phyloP scores from a whole-genome alignment of 2,113 vertebrate species.

The Motacilla tschutschensis region DNA sequence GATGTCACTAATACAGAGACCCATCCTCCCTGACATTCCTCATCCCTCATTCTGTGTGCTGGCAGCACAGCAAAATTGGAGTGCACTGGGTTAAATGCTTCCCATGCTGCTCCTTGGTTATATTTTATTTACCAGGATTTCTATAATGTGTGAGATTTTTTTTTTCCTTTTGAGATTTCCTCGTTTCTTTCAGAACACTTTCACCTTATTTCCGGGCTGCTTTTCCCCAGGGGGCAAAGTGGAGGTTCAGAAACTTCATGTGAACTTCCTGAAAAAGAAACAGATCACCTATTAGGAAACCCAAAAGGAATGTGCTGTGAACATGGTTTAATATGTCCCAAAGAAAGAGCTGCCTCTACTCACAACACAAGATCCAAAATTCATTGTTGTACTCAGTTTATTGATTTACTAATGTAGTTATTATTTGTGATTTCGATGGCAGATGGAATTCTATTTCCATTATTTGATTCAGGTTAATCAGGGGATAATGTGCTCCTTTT shows the following conservation, averaged over 20 bases:
- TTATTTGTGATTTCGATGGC: conserved; percentile 45
- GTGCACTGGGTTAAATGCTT: conserved; percentile 18
- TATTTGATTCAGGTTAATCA: conserved; percentile 37
- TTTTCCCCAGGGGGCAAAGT: background rate
- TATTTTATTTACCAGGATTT: conserved; percentile 52
- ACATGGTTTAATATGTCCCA: conserved; percentile 23
- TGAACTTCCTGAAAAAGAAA: conserved; percentile 65
- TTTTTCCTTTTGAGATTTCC: conserved; percentile 36
- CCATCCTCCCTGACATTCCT: background rate
- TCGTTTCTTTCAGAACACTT: conserved; percentile 44
- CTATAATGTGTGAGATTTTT: background rate
- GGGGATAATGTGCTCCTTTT: conserved; percentile 5
- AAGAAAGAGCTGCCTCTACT: conserved; percentile 51
- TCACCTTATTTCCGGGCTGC: conserved; percentile 49
- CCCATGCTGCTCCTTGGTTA: conserved; percentile 4
- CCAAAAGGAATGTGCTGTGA: conserved; percentile 34
- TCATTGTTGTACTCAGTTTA: conserved; percentile 22
- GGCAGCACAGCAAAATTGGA: background rate
- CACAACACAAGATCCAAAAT: conserved; percentile 29
- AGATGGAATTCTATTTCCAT: conserved; percentile 25
- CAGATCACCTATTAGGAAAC: conserved; percentile 55
- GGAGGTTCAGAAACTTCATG: conserved; percentile 49
- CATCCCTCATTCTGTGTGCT: background rate
- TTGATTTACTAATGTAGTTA: conserved; percentile 54
- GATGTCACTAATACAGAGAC: background rate